Evolutionary conservation across 1,140 invertebrate genomes (phyloP), one percentile per base, ranked within the genome.

Genomic region (Drosophila sechellia): DNA sequence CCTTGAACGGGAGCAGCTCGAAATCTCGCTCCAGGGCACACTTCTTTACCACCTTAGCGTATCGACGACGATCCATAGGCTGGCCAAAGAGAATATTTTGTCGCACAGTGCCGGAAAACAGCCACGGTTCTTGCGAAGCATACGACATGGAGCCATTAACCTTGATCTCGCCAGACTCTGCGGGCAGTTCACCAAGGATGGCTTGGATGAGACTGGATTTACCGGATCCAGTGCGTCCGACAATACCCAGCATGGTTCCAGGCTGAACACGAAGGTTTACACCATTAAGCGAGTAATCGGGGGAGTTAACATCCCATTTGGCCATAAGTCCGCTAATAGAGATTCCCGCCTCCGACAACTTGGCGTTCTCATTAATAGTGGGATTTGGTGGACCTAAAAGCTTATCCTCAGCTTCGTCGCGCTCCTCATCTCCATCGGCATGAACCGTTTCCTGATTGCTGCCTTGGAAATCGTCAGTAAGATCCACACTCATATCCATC

Each of bases 71-170:
- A 83, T 97, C 94, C 94, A 96, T 96, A 10, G 94, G 91, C 57
- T 95, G 94, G 0, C 97, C 98, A 93, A 99, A 98, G 0, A 98
- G 89, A 49, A 99, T 98, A 91, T 99, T 99, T 85, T 98, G 96
- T 15, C 95, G 93, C 11, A 97, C 94, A 49, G 95, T 94, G 27
- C 95, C 96, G 56, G 94, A 92, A 92, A 97, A 97, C 0, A 98
- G 94, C 98, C 98, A 99, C 0, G 98, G 95, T 81, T 98, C 96
- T 92, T 99, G 98, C n/a, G 97, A 96, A 4, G 97, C 95, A 92
- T 98, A 99, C 0, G 97, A 96, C 8, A 99, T 93, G 35, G 93
- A 95, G 17, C 98, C 98, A 53, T 94, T 94, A 0, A 98, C 93
- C 50, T 94, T 93, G 1, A 98, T 92, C 20, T 92, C 93, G 0